These are phyloP conservation scores for Hafferia zeledoni DNA, from an alignment of 2,797 vertebrate species.

Conservation along the genomic window DNA sequence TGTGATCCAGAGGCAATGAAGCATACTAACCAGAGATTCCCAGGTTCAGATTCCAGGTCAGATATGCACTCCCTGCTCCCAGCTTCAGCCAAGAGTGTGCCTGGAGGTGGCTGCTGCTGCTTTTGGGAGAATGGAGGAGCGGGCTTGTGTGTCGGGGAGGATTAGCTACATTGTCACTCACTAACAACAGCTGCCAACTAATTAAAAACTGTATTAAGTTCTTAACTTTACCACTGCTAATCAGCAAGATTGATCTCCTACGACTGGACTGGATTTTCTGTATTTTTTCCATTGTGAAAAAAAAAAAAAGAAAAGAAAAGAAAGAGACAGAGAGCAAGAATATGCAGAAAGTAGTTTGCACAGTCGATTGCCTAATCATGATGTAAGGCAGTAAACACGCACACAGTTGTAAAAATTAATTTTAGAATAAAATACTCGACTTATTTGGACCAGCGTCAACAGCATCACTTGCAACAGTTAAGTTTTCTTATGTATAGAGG, in stretches of 20 bases:
- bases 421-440: background rate
- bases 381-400: background rate
- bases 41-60: constrained; percentile 17
- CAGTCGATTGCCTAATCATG: background rate
- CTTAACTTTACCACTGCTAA: constrained; percentile 61
- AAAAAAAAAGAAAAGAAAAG: too few relatives aligned
- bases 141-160: background rate
- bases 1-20: background rate
- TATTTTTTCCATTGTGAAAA: background rate
- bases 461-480: background rate
- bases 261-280: fast-evolving
- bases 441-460: background rate
- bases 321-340: background rate
- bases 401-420: background rate
- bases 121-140: constrained; percentile 16
- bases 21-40: constrained; percentile 38
- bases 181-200: constrained; percentile 57
- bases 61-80: background rate
- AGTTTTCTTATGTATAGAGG: background rate
- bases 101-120: background rate
- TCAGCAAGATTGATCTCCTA: constrained; percentile 19
- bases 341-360: background rate
- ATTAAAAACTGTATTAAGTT: constrained; percentile 53
- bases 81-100: background rate
- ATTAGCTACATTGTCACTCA: constrained; percentile 51